These are phyloP conservation scores for Talpa occidentalis DNA, from an alignment of 2,113 vertebrate species.

Conservation along the genomic window DNA sequence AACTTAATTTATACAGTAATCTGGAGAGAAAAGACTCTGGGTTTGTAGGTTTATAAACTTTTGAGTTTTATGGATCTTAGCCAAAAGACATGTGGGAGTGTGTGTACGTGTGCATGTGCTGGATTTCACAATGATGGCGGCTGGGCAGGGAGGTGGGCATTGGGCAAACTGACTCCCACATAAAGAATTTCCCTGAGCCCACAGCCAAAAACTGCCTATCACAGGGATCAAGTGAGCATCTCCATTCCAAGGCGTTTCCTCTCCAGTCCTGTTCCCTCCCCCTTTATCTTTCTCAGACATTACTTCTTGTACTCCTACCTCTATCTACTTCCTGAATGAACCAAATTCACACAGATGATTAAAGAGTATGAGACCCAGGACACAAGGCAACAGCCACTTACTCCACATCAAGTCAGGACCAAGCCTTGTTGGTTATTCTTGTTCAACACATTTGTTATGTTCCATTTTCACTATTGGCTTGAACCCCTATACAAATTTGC, in stretches of 20 bases:
- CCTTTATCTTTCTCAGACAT: not conserved
- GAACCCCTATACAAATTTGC: not conserved
- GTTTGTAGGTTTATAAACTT: conserved; percentile 30
- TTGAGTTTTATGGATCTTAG: conserved; percentile 32
- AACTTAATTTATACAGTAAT: conserved; percentile 25
- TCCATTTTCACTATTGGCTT: conserved; percentile 2
- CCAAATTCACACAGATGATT: not conserved
- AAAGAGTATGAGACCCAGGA: not conserved
- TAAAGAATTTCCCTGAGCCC: not conserved
- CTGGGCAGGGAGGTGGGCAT: rapidly evolving
- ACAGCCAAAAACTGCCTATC: not conserved
- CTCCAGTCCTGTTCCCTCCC: not conserved
- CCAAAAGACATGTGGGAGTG: conserved; percentile 7
- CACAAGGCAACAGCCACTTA: not conserved
- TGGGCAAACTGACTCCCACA: not conserved
- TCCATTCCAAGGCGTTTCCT: not conserved
- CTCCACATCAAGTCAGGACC: not conserved
- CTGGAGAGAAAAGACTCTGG: not conserved
- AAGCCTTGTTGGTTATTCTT: not conserved
- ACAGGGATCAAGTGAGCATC: not conserved
- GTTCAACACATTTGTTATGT: not conserved
- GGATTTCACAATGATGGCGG: not conserved
- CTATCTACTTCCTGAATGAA: not conserved
- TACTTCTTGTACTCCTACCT: not conserved
- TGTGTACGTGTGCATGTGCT: not conserved